Evolutionary conservation across 2,888 invertebrate species (phyloP).

Genomic region (Koerneria pararmatus): DNA sequence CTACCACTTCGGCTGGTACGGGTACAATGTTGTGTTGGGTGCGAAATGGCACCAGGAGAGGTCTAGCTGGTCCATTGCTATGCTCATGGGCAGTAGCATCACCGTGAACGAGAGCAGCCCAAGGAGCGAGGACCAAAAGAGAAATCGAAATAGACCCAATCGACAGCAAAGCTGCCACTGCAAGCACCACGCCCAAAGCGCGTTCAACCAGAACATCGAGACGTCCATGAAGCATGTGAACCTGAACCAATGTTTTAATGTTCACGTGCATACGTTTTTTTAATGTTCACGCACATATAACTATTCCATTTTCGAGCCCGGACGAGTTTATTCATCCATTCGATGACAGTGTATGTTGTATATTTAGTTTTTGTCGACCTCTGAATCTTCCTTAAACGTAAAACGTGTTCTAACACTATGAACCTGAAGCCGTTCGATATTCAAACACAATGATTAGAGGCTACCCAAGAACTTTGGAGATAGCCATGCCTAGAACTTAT

Average conservation of each 20-base stretch:
- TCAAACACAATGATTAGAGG: no score
- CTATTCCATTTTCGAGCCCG: no score
- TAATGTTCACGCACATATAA: no score
- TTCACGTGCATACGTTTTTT: no score
- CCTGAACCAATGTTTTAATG: constrained; percentile 27
- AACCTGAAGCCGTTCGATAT: no score
- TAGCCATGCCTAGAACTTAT: no score
- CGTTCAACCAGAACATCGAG: constrained; percentile 53
- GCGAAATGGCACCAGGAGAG: constrained; percentile 46
- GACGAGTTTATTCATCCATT: no score
- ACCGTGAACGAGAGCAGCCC: constrained; percentile 32
- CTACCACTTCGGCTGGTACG: constrained; percentile 40
- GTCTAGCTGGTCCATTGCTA: constrained; percentile 50
- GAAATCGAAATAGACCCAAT: constrained; percentile 30
- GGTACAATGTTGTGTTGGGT: constrained; percentile 34
- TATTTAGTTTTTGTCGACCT: background rate
- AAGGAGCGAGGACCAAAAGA: constrained; percentile 15
- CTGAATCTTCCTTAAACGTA: no score
- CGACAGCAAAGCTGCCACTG: constrained; percentile 55
- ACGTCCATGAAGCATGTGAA: constrained; percentile 50
- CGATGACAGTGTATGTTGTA: no score
- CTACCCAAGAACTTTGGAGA: no score
- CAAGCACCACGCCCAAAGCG: constrained; percentile 45
- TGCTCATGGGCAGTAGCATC: constrained; percentile 49
- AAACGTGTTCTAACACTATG: no score